phyloP scores from a whole-genome alignment of 2,797 vertebrate species.

The Anguilla anguilla region DNA sequence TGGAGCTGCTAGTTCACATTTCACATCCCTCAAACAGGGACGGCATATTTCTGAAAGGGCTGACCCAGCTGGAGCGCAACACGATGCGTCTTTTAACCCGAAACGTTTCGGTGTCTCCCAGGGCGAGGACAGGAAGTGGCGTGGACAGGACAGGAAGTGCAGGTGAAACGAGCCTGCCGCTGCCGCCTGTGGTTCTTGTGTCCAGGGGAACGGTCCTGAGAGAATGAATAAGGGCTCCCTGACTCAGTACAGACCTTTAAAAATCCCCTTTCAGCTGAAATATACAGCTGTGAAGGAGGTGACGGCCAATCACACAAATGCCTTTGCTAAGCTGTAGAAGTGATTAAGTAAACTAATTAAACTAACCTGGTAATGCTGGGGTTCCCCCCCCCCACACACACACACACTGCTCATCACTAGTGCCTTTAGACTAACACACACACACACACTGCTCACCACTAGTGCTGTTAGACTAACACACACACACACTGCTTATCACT shows the following conservation, averaged over 20 bases:
- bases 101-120: neutral
- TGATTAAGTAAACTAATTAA: neutral
- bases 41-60: neutral
- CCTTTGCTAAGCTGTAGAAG: no score
- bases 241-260: neutral
- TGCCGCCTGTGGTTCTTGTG: neutral
- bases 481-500: neutral
- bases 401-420: no score
- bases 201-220: conserved; percentile 3
- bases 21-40: neutral
- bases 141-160: no score
- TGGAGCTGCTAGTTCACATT: conserved; percentile 13
- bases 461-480: no score
- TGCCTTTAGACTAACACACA: no score
- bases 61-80: neutral
- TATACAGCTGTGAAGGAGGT: neutral
- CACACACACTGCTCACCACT: no score
- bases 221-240: neutral
- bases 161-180: conserved; percentile 6
- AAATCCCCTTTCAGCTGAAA: neutral
- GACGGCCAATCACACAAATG: neutral
- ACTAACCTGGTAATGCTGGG: neutral
- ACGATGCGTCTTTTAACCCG: neutral
- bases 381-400: neutral
- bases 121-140: neutral